A percentile compares a stretch with the other conserved stretches of the same genome.
phyloP scores from a whole-genome alignment of 2,888 invertebrate species.

The Neoaliturus tenellus region DNA sequence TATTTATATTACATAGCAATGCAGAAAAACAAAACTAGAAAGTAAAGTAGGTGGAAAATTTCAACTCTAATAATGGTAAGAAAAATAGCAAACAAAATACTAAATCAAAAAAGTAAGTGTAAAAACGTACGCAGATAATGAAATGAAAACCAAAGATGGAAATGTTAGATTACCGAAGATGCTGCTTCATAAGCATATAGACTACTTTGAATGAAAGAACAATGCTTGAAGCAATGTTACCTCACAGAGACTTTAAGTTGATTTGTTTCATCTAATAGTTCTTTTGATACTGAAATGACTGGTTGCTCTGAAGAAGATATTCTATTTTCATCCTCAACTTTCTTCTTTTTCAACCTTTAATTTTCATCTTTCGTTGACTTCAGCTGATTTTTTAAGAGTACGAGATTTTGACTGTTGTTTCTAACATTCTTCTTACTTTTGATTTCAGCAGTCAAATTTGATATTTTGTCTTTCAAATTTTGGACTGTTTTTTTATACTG shows the following conservation, averaged over 20 bases:
- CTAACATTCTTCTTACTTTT: background rate
- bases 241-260: slow-evolving; percentile 33
- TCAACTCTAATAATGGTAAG: too few species aligned
- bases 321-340: slow-evolving; percentile 21
- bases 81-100: too few species aligned
- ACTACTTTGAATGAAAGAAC: too few species aligned
- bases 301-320: slow-evolving; percentile 29
- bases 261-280: slow-evolving; percentile 22
- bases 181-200: too few species aligned
- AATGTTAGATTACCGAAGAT: too few species aligned
- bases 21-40: too few species aligned
- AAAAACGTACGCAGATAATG: too few species aligned
- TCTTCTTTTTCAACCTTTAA: slow-evolving; percentile 24
- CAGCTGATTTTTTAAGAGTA: background rate
- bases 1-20: too few species aligned
- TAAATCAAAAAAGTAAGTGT: too few species aligned
- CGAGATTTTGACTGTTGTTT: background rate
- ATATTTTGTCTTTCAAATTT: background rate
- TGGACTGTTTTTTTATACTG: background rate
- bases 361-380: slow-evolving; percentile 23
- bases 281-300: slow-evolving; percentile 30
- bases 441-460: background rate
- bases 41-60: too few species aligned
- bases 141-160: too few species aligned
- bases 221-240: background rate